A percentile compares a stretch with the other conserved stretches of the same genome.
These are phyloP conservation scores for Corella eumyota DNA, from an alignment of 23 tunicate species.

Conservation along the genomic window DNA sequence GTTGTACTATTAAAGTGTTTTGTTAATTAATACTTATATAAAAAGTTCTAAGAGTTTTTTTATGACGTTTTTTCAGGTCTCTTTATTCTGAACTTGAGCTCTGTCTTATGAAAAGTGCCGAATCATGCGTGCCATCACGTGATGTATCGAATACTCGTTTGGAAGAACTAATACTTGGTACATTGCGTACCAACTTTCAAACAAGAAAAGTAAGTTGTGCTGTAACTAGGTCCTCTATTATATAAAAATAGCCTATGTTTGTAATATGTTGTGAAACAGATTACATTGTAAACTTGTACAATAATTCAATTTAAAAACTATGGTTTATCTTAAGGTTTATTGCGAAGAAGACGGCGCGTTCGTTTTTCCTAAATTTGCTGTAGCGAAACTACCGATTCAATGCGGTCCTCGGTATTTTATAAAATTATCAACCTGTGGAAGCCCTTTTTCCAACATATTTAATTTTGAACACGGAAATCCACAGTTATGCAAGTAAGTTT, in stretches of 20 bases:
- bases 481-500: slow-evolving; percentile 52
- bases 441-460: slow-evolving; percentile 33
- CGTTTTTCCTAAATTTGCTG: slow-evolving; percentile 74
- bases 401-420: slow-evolving; percentile 49
- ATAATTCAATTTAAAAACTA: too few species aligned
- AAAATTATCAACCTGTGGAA: slow-evolving; percentile 46
- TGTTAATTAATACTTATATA: too few species aligned
- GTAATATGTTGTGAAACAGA: too few species aligned
- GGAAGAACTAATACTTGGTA: slow-evolving; percentile 21
- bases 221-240: too few species aligned
- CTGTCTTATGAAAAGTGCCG: slow-evolving; percentile 34
- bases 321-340: slow-evolving; percentile 75
- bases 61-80: slow-evolving; percentile 4
- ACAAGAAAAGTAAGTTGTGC: slow-evolving; percentile 43
- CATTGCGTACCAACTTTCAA: slow-evolving; percentile 36
- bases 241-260: too few species aligned
- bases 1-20: too few species aligned
- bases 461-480: slow-evolving; percentile 66
- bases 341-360: slow-evolving; percentile 89
- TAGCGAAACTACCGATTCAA: slow-evolving; percentile 42
- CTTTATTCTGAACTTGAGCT: slow-evolving; percentile 24
- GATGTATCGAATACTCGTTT: slow-evolving; percentile 22
- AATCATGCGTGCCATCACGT: slow-evolving; percentile 46
- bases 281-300: too few species aligned
- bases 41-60: too few species aligned